phyloP scores from a whole-genome alignment of 2,888 invertebrate species.

The Mythimna albipuncta region DNA sequence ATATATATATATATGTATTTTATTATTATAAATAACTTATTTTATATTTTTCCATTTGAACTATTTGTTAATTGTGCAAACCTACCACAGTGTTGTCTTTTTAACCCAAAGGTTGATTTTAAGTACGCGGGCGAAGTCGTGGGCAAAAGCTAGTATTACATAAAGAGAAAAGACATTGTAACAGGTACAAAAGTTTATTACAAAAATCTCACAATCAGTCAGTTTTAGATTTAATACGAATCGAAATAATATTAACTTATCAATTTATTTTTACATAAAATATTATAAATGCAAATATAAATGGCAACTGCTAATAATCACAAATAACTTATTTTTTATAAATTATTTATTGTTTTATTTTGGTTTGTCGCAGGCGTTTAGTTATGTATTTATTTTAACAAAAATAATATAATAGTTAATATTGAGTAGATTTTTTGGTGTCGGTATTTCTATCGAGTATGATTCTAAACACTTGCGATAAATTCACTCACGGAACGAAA shows the following conservation, averaged over 20 bases:
- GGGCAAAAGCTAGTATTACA: no score
- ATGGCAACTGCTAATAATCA: constrained; percentile 58
- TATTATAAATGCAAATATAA: constrained; percentile 60
- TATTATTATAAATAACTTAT: no score
- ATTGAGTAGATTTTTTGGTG: not conserved
- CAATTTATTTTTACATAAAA: constrained; percentile 43
- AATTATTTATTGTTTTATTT: constrained; percentile 21
- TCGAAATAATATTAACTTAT: constrained; percentile 55
- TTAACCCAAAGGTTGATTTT: no score
- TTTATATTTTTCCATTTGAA: no score
- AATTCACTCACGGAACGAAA: constrained; percentile 9
- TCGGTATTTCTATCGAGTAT: not conserved
- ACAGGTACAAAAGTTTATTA: constrained; percentile 85
- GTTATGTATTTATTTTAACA: not conserved
- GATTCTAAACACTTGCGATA: constrained; percentile 6
- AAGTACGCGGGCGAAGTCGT: no score
- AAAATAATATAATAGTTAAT: not conserved
- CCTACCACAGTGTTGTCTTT: no score
- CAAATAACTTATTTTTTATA: constrained; percentile 22
- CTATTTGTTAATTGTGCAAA: no score
- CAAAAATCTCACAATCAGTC: constrained; percentile 79
- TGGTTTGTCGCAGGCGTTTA: not conserved
- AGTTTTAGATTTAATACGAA: constrained; percentile 66
- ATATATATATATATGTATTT: no score
- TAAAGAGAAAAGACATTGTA: constrained; percentile 55